Evolutionary conservation across 2,113 vertebrate genomes (phyloP).

Genomic region (Athene noctua): DNA sequence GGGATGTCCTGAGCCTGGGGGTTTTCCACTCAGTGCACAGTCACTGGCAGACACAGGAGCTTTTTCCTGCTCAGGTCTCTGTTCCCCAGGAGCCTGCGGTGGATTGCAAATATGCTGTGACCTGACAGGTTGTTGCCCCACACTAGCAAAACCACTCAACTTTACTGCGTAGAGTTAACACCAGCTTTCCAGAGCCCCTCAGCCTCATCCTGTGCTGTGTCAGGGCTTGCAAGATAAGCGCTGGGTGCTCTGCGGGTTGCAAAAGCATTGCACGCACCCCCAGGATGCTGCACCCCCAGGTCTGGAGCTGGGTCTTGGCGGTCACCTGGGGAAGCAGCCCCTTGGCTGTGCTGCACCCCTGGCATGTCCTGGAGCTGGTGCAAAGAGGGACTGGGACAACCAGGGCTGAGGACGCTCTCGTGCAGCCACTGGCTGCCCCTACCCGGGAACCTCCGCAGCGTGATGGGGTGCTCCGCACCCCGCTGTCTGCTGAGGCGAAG

Average conservation of each 20-base stretch:
- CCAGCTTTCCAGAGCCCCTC: background rate
- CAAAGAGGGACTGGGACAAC: background rate
- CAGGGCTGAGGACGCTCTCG: background rate
- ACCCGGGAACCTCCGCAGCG: too few species aligned
- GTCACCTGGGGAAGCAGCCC: background rate
- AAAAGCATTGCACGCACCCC: rapidly evolving
- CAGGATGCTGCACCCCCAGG: background rate
- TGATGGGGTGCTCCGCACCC: rapidly evolving
- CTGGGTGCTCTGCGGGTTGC: background rate
- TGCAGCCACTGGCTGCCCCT: background rate
- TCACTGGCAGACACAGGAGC: rapidly evolving
- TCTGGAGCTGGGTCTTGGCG: background rate
- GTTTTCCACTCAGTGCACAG: background rate
- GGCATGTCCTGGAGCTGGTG: background rate
- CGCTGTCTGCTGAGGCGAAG: rapidly evolving
- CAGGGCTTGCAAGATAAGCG: background rate
- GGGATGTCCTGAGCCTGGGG: background rate
- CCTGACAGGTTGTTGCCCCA: background rate
- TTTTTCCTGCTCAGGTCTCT: rapidly evolving
- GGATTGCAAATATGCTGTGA: background rate
- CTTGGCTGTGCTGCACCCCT: rapidly evolving
- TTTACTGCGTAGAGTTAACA: background rate
- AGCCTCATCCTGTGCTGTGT: rapidly evolving
- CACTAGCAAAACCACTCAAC: rapidly evolving
- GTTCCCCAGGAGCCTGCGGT: rapidly evolving